A percentile compares a stretch with the other conserved stretches of the same genome.
phyloP scores from a whole-genome alignment of 2,113 vertebrate species.

The Garra rufa region DNA sequence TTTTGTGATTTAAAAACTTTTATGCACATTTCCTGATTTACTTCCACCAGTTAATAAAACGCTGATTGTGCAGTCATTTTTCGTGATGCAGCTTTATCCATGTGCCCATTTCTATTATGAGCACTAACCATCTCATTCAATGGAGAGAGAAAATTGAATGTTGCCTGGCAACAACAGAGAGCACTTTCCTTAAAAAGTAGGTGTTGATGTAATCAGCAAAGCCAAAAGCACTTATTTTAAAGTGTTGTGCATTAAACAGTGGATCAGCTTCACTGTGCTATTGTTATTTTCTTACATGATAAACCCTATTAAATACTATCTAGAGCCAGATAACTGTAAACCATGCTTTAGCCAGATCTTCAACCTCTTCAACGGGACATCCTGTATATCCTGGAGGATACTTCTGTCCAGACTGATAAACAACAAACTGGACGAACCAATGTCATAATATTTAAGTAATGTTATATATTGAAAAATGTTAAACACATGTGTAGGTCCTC shows the following conservation, averaged over 20 bases:
- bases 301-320: background rate
- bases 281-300: background rate
- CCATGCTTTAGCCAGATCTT: background rate
- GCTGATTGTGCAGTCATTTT: background rate
- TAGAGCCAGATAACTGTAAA: background rate
- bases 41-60: background rate
- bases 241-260: constrained; percentile 3
- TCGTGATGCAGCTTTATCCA: background rate
- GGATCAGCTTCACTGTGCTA: background rate
- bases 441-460: background rate
- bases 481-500: background rate
- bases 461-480: background rate
- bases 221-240: constrained; percentile 5
- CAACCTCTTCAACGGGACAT: background rate
- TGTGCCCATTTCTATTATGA: background rate
- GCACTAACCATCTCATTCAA: constrained; percentile 4
- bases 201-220: constrained; percentile 18
- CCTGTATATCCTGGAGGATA: background rate
- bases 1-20: background rate
- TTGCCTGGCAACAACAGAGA: constrained; percentile 52
- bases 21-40: background rate
- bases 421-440: background rate
- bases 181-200: constrained; percentile 25
- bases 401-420: background rate
- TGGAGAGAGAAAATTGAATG: constrained; percentile 26